Evolutionary conservation across 2,888 invertebrate species (phyloP), one percentile per base, ranked within the genome.

Genomic region (Trimorus sp.): DNA sequence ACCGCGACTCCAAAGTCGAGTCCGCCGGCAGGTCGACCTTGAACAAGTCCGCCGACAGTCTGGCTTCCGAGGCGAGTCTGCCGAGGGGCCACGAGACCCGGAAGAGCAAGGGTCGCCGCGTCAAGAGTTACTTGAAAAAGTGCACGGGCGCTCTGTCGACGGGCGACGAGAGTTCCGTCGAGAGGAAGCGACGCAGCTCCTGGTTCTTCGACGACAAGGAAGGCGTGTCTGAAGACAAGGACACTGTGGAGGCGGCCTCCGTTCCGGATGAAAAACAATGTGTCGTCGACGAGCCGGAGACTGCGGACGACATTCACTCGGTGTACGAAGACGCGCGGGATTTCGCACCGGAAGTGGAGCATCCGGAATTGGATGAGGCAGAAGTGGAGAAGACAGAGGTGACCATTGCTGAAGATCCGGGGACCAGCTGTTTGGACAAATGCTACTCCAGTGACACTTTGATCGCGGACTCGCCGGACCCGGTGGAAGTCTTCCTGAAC

Each of bases 71-170:
- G 12, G 62, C 87, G 51, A 90, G 89, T 62, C 76, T 91, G 16
- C 86, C 89, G 0, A 89, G 92, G 7, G 88, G 90, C 49, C 89
- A 90, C 75, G 93, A 93, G 84, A 90, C 89, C 11, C 92, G 93
- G 11, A 92, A 93, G 86, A 93, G 93, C 86, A 93, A 92, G 87
- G 92, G 93, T 14, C 93, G 93, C 86, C 92, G 93, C 62, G 93
- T 93, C 26, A 93, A 93, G 87, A 93, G 92, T 83, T 93, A 93
- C 86, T 87, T 93, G 63, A 92, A 92, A 85, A 92, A 90, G 62
- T 93, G 93, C 86, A 93, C 93, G 88, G 93, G 92, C 68, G 93
- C 92, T 0, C 86, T 93, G 7, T 90, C 90, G 40, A 88, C 87
- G 53, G 84, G 84, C 63, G 89, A 86, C 26, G 91, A 91, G 70